phyloP scores from a whole-genome alignment of 2,888 invertebrate species.

The Cheiracanthium punctorium region DNA sequence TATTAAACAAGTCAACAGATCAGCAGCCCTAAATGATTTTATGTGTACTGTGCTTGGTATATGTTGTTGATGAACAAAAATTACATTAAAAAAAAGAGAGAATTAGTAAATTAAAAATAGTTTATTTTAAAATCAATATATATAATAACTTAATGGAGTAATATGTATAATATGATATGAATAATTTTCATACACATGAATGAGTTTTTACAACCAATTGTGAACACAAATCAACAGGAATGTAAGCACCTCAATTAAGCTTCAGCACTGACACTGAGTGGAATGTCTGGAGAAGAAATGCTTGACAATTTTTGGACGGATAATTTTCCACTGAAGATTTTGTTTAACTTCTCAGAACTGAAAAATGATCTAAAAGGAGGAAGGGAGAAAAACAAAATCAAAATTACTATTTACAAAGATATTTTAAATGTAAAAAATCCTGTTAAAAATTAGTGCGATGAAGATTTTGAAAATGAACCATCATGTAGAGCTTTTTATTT shows the following conservation, averaged over 20 bases:
- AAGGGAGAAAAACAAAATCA: too few relatives aligned
- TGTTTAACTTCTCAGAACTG: neutral
- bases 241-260: neutral
- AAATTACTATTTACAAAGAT: too few relatives aligned
- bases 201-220: neutral
- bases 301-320: neutral
- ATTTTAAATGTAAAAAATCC: too few relatives aligned
- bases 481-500: too few relatives aligned
- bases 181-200: neutral
- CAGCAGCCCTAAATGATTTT: too few relatives aligned
- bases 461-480: too few relatives aligned
- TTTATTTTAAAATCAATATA: constrained; percentile 10
- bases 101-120: neutral
- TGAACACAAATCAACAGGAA: neutral
- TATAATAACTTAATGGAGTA: neutral
- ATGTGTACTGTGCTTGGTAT: too few relatives aligned
- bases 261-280: neutral
- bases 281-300: neutral
- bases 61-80: too few relatives aligned
- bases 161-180: neutral
- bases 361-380: neutral
- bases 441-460: too few relatives aligned
- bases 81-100: too few relatives aligned
- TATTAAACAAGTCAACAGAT: too few relatives aligned
- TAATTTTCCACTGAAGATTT: neutral